phyloP scores from a whole-genome alignment of 2,113 vertebrate genomes.

The human region GRCh38 chr2:75325501-75326000 shows the following conservation, averaged over 20 bases:
- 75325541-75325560: neutral
- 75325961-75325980: neutral
- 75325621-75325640: neutral
- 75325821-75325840: neutral
- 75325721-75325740: neutral
- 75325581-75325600: neutral
- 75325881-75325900: neutral
- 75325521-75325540: neutral
- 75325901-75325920: neutral
- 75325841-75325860: neutral
- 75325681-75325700: neutral
- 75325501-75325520: neutral
- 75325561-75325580: neutral
- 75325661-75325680: neutral
- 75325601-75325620: neutral
- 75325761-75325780: neutral
- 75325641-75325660: neutral
- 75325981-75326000: neutral
- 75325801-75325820: neutral
- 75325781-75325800: neutral
- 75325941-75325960: constrained; percentile 5
- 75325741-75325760: neutral
- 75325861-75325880: neutral
- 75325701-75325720: neutral
- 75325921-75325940: constrained; percentile 31